Base-by-base conservation (phyloP, 1,140 invertebrate species). In the Muscidifurax raptorellus region DNA sequence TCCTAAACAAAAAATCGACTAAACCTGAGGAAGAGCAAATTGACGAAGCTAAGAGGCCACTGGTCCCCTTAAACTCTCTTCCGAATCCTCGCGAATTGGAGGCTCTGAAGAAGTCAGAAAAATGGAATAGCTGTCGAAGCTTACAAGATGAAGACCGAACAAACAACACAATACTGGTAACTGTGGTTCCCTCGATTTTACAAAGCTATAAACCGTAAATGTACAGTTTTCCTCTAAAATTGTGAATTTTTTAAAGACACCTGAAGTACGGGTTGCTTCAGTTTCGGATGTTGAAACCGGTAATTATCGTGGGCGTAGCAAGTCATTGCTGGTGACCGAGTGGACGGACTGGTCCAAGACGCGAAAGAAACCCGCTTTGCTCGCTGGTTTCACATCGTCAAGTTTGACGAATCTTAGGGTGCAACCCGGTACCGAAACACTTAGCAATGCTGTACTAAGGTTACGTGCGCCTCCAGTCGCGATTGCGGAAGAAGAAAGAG, bases 111-210 rank as follows among this genome's bases (percentile, higher is more conserved):
- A 85, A 72, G 5, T 40, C 9, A 13, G 81, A 83, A 40, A 90
- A 88, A 71, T 92, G 91, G 89, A 90, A 90, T 40, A 93, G 92
- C 87, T 86, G 92, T 27, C 86, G 89, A 15, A 93, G 90, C 84
- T 85, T 93, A 3, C 92, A 91, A 71, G 89, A 92, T 59, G 88
- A 88, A n/a, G 87, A 87, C 10, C 12, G 28, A 75, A 80, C n/a
- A 10, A 64, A 72, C 12, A 25, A 32, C 22, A 13, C 69, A 25
- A 52, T 74, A 36, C 22, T 83, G 81, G 85, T 86, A 82, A 83
- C 66, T 77, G 40, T 36, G 9, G 22, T 25, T 59, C 25, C 2
- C 22, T 66, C 18, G 7, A 66, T 59, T 69, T 82, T 12, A 32
- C 36, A 2, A 77, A 77, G 22, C 32, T 52, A 74, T 4, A 47